Evolutionary conservation across 1,140 invertebrate genomes (phyloP).

Genomic region (Aethina tumida): DNA sequence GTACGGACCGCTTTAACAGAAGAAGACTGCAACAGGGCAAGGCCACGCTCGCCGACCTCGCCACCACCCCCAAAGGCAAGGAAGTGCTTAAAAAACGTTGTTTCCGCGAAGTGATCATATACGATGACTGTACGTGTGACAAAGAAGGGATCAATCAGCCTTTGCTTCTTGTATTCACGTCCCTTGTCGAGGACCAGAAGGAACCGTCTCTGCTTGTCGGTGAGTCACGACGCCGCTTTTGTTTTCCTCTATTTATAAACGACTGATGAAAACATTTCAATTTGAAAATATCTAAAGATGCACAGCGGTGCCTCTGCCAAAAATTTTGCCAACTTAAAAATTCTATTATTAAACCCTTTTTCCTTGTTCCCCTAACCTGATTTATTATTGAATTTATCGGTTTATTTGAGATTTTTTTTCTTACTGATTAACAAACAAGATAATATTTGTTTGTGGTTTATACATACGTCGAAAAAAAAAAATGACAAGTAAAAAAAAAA

Average conservation of each 20-base stretch:
- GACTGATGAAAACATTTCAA: not conserved
- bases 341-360: no score
- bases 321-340: conserved; percentile 3
- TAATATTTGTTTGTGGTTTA: no score
- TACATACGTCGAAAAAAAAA: no score
- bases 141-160: conserved; percentile 52
- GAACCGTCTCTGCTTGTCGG: conserved; percentile 60
- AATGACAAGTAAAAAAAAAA: no score
- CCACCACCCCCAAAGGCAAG: conserved; percentile 52
- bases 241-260: not conserved
- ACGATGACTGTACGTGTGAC: conserved; percentile 56
- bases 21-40: conserved; percentile 58
- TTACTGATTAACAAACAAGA: no score
- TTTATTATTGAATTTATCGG: no score
- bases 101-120: conserved; percentile 55
- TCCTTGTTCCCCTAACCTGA: no score
- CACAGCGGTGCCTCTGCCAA: not conserved
- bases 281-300: not conserved
- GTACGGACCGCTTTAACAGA: conserved; percentile 62
- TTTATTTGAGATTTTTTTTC: no score
- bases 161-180: conserved; percentile 54
- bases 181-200: conserved; percentile 59
- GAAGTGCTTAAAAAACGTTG: conserved; percentile 47
- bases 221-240: conserved; percentile 40
- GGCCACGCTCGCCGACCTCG: conserved; percentile 55